These are phyloP conservation scores for Cepphus grylle DNA, from an alignment of 2,113 vertebrate genomes.

Conservation along the genomic window DNA sequence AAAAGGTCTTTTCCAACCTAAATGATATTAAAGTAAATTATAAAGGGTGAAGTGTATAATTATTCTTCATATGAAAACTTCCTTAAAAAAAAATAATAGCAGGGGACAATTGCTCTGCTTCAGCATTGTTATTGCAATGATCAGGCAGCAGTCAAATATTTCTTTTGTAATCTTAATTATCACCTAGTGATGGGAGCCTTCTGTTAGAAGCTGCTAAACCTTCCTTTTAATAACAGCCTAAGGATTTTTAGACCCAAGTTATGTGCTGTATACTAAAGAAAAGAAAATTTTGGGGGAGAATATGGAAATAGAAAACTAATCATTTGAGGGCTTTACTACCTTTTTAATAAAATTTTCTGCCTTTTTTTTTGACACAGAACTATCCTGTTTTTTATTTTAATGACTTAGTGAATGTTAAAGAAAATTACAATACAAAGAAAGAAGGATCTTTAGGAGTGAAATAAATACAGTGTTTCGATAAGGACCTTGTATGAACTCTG, in stretches of 20 bases:
- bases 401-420: not conserved
- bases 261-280: not conserved
- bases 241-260: not conserved
- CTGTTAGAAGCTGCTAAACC: not conserved
- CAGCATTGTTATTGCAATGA: not conserved
- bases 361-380: not conserved
- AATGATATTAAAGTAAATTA: not conserved
- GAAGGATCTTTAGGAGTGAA: not conserved
- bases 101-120: not conserved
- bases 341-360: not conserved
- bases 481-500: not conserved
- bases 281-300: not conserved
- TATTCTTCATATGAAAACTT: not conserved
- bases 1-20: not conserved
- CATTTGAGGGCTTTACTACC: not conserved
- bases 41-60: not conserved
- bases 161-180: not conserved
- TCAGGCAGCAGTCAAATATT: not conserved
- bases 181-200: not conserved
- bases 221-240: not conserved
- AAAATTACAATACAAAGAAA: not conserved
- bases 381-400: not conserved
- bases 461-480: not conserved
- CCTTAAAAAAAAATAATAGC: not conserved
- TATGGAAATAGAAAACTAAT: not conserved